Base-by-base conservation (phyloP, 2,113 vertebrate genomes). In the Jaculus jaculus region DNA sequence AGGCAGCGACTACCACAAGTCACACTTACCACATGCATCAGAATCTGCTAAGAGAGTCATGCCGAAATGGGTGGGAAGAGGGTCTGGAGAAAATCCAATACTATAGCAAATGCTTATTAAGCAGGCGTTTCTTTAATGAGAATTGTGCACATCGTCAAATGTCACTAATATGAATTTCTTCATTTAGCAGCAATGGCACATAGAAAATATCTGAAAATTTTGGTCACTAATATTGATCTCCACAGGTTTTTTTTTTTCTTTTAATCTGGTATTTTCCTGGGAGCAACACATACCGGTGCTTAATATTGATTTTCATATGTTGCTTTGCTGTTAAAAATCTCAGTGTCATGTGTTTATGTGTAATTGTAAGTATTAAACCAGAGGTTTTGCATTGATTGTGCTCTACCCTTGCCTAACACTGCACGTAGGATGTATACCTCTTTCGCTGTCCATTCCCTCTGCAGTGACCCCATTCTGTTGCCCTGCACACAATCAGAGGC, bases 291-390 rank as follows among this genome's bases (percentile, higher is more conserved):
- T 89, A 58, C 73, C 93, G 87, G 39, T 87, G 89, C 32, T 92
- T 87, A 92, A 89, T 92, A 96, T 96, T 96, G 94, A 97, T 97
- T 97, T 96, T 94, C 93, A 92, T 90, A 92, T 92, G 89, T 81
- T 78, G 51, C 77, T 92, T 92, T 93, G 63, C 60, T 81, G 51
- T 84, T 92, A 73, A 94, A 95, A 94, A 65, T 32, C 90, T 92
- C 90, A 78, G 51, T 79, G 34, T 84, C 75, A 23, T 93, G 77
- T 75, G 94, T 84, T 85, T 94, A 80, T 89, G 69, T 92, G 65
- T 87, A 87, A 68, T 7, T 32, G 51, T 81, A 84, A 94, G 89
- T 34, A 95, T 93, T 97, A 96, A 94, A 91, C 75, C 66, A 73
- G 75, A 94, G 65, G 68, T 30, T 80, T 84, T n/a, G 2, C 87